Evolutionary conservation across 2,888 invertebrate genomes (phyloP), one percentile per base, ranked within the genome.

Genomic region (Mesorhabditis sp.): DNA sequence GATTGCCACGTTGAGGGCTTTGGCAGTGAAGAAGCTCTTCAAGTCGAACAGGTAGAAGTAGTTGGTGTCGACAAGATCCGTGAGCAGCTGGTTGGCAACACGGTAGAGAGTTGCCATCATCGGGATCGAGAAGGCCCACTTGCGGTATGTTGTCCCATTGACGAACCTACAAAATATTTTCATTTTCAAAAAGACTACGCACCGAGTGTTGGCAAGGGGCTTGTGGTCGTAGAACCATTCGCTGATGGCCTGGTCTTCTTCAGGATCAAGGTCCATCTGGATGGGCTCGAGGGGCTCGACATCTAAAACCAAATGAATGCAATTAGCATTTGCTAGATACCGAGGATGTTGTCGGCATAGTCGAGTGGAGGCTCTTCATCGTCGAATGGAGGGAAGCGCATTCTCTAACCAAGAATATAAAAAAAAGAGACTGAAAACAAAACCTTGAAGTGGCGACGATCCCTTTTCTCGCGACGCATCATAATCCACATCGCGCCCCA

Each of bases 401-500:
- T 99, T 80, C 98, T 90, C 87, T 82, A 65, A 70, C 82, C 67
- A 43, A 45, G 15, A 50, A 43, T 42, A 2, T n/a, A 63, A 10
- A 43, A 28, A 66, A 43, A 4, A n/a, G 13, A 6, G 15, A 66
- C n/a, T 43, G 66, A 7, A 66, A 44, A 15, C 4, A 42, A 58
- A 43, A 76, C 78, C 73, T 98, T 98, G 87, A 98, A 98, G 87
- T 98, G 98, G 45, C 97, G 90, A 86, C 98, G 92, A 89, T 98
- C 98, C 76, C 98, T 90, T 87, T 99, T 98, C 86, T 99, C 82
- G 80, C 98, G 90, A 79, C 98, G 90, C 97, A 99, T 97, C 96
- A 98, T 98, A 80, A 99, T 97, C 98, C 98, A 99, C 97, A 99
- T 98, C 1, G 97, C 95, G 63, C 96, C 97, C 98, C 98, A 99